Evolutionary conservation across 2,888 invertebrate species (phyloP).

Genomic region (Mimachlamys varia): DNA sequence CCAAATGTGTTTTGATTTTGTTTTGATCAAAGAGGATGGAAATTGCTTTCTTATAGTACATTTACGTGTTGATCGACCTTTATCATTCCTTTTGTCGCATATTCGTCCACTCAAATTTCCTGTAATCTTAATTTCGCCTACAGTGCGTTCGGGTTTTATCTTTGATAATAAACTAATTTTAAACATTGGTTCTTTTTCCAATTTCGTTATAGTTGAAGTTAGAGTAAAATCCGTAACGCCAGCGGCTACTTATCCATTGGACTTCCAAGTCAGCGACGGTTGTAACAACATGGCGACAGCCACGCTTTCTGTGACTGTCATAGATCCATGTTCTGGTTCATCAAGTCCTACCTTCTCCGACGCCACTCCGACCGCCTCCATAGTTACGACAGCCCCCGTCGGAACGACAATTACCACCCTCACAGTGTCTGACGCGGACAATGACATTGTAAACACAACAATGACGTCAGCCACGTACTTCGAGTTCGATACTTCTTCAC

Average conservation of each 20-base stretch:
- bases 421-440: background rate
- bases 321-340: background rate
- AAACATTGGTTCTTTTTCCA: background rate
- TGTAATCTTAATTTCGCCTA: too few relatives aligned
- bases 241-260: background rate
- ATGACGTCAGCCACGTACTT: background rate
- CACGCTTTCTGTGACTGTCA: background rate
- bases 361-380: conserved; percentile 17
- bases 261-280: background rate
- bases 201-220: too few relatives aligned
- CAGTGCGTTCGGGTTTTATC: background rate
- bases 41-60: too few relatives aligned
- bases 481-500: background rate
- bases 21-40: too few relatives aligned
- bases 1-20: too few relatives aligned
- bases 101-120: too few relatives aligned
- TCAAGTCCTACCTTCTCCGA: background rate
- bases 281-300: conserved; percentile 16
- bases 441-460: background rate
- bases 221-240: background rate
- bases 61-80: too few relatives aligned
- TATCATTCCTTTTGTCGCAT: too few relatives aligned
- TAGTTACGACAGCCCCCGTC: background rate
- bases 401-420: background rate
- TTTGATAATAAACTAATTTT: background rate